Evolutionary conservation across 2,113 vertebrate species (phyloP).

Genomic region (Chloropsis hardwickii): DNA sequence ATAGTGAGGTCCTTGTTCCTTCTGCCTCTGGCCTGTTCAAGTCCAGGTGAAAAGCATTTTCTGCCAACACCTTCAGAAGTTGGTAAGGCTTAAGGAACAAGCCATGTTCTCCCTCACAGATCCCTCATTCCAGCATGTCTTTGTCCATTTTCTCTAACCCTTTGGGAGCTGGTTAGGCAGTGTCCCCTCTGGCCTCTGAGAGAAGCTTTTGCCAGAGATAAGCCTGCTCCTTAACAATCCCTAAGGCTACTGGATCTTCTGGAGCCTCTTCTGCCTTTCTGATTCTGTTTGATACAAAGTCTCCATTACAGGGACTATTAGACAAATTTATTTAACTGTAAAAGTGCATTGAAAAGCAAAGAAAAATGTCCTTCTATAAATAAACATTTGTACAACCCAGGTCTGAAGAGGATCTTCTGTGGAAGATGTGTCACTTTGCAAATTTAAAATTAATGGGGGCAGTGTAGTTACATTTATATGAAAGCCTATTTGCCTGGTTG

Average conservation of each 20-base stretch:
- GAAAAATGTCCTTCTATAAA: not conserved
- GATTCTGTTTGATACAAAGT: not conserved
- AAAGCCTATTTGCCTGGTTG: not conserved
- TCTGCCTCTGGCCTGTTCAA: not conserved
- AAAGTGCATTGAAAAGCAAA: not conserved
- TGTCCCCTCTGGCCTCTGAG: not conserved
- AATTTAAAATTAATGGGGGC: not conserved
- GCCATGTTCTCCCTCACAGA: not conserved
- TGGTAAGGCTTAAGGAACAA: not conserved
- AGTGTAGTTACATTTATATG: not conserved
- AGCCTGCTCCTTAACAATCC: slow-evolving; percentile 19
- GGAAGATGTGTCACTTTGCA: not conserved
- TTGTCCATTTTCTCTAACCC: not conserved
- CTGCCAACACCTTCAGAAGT: not conserved
- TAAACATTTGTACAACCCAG: not conserved
- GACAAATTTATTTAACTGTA: not conserved
- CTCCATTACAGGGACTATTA: not conserved
- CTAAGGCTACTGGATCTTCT: not conserved
- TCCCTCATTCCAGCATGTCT: not conserved
- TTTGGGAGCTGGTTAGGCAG: slow-evolving; percentile 1
- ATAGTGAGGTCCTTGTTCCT: not conserved
- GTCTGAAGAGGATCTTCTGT: not conserved
- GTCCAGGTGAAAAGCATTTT: not conserved
- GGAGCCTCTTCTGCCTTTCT: slow-evolving; percentile 46
- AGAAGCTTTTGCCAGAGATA: not conserved